Evolutionary conservation across 2,888 invertebrate genomes (phyloP).

Genomic region (Mythimna pallens): DNA sequence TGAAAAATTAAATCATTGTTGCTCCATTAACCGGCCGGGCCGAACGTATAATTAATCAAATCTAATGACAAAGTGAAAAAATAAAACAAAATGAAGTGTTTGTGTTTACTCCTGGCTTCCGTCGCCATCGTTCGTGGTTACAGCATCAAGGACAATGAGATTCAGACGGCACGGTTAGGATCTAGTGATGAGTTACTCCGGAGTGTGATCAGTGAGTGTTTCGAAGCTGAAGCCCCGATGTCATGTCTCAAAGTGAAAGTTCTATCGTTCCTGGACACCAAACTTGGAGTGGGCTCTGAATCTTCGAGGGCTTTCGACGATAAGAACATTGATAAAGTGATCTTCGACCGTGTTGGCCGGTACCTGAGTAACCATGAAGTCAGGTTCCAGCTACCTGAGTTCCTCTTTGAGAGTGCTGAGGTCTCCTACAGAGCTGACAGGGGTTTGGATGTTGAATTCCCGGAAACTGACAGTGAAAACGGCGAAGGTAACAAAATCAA

Average conservation of each 20-base stretch:
- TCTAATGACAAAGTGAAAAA: conserved; percentile 84
- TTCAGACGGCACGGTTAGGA: conserved; percentile 89
- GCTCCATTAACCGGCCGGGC: conserved; percentile 87
- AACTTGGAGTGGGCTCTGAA: conserved; percentile 92
- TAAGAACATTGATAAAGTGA: conserved; percentile 93
- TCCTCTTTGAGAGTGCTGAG: conserved; percentile 92
- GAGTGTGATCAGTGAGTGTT: conserved; percentile 94
- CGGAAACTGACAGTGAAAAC: conserved; percentile 87
- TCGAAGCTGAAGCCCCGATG: conserved; percentile 92
- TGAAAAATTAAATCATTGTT: conserved; percentile 90
- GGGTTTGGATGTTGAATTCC: conserved; percentile 92
- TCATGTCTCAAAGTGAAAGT: conserved; percentile 95
- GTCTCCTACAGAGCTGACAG: conserved; percentile 92
- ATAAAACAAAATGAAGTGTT: conserved; percentile 85
- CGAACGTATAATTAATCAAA: conserved; percentile 87
- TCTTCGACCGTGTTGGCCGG: conserved; percentile 93
- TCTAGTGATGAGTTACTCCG: conserved; percentile 93
- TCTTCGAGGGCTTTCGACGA: conserved; percentile 91
- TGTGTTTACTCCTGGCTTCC: conserved; percentile 89
- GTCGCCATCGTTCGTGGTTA: conserved; percentile 86
- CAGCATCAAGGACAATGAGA: conserved; percentile 90
- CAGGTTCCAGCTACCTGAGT: conserved; percentile 93
- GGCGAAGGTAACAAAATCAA: conserved; percentile 86
- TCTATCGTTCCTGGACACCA: conserved; percentile 93
- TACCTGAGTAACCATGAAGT: conserved; percentile 94